Evolutionary conservation across 2,888 invertebrate genomes (phyloP).

Genomic region (Nasonovia ribisnigri): DNA sequence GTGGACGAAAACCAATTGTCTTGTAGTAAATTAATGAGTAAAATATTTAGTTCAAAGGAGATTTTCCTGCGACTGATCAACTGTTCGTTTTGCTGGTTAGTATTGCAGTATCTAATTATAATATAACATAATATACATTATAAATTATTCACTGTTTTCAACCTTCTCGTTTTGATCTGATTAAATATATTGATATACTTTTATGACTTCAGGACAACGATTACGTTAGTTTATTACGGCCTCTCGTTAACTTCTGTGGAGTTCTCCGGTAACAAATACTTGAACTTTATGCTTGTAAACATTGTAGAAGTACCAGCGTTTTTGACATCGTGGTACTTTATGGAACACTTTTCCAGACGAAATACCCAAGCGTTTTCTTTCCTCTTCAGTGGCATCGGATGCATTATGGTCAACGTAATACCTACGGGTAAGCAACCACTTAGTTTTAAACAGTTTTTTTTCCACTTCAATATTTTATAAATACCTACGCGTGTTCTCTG

Average conservation of each 20-base stretch:
- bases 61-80: constrained; percentile 74
- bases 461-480: neutral
- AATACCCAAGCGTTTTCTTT: constrained; percentile 67
- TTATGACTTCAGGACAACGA: constrained; percentile 73
- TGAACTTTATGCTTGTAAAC: constrained; percentile 78
- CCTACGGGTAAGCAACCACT: constrained; percentile 72
- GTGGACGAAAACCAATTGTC: constrained; percentile 37
- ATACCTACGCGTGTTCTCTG: neutral
- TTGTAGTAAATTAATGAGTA: constrained; percentile 69
- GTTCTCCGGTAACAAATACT: constrained; percentile 80
- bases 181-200: constrained; percentile 70
- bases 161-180: neutral
- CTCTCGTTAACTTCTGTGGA: constrained; percentile 83
- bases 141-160: neutral
- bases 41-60: constrained; percentile 74
- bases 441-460: neutral
- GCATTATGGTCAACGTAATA: constrained; percentile 75
- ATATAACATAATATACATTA: constrained; percentile 68
- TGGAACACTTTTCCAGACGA: constrained; percentile 67
- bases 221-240: constrained; percentile 85
- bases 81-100: constrained; percentile 81
- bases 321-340: constrained; percentile 67
- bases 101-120: constrained; percentile 20
- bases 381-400: constrained; percentile 69
- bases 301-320: constrained; percentile 68